A percentile compares a stretch with the other conserved stretches of the same genome.
Conservation (phyloP, 2,797 vertebrate genomes). For the Lepus oiostolus region DNA sequence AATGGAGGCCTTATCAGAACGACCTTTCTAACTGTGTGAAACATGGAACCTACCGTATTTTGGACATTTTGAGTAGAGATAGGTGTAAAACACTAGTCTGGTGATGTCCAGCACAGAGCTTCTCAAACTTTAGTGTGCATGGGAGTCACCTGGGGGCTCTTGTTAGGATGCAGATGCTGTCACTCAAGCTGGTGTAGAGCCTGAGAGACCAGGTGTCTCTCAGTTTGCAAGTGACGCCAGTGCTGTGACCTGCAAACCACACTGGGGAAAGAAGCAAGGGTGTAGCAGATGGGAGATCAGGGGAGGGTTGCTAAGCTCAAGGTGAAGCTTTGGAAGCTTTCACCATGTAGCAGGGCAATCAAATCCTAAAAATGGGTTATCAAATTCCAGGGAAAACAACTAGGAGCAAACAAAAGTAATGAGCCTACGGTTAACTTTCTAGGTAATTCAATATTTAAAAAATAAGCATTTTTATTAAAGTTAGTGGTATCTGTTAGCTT, state of each 20-base stretch:
- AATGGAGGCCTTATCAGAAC: not conserved
- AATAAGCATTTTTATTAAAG: not conserved
- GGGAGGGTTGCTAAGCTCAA: not conserved
- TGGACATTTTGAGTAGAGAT: not conserved
- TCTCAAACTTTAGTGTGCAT: not conserved
- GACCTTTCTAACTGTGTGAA: slow-evolving; percentile 1
- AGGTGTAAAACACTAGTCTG: not conserved
- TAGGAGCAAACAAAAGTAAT: not conserved
- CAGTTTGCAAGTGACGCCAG: not conserved
- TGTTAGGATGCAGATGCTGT: not conserved
- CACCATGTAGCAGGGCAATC: not conserved
- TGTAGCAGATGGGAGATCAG: not conserved
- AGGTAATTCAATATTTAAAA: slow-evolving; percentile 32
- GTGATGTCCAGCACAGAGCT: not conserved
- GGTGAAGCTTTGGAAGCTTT: not conserved
- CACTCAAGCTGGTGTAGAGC: not conserved
- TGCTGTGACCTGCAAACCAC: not conserved
- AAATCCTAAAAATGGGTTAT: not conserved
- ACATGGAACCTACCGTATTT: not conserved
- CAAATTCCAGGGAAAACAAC: slow-evolving; percentile 26
- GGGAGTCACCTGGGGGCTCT: not conserved
- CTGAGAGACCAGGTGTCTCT: not conserved
- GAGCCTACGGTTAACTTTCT: not conserved
- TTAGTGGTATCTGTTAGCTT: not conserved
- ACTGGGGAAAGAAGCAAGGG: too few species aligned